These are phyloP conservation scores for Carterocephalus palaemon DNA, from an alignment of 2,888 invertebrate species.

Conservation along the genomic window DNA sequence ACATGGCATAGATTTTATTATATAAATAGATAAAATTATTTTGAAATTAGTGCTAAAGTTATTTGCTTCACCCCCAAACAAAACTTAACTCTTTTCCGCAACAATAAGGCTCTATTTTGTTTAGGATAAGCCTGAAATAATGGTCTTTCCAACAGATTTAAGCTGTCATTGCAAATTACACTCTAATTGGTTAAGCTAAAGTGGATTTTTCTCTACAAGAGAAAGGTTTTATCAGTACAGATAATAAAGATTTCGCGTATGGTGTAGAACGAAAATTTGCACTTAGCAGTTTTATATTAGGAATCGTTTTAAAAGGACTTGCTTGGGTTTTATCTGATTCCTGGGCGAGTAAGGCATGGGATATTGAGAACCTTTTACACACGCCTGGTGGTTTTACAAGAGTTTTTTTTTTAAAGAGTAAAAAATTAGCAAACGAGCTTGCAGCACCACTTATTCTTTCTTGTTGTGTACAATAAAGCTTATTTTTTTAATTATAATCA, in stretches of 20 bases:
- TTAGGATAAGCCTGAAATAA: neutral
- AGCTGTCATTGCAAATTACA: conserved; percentile 15
- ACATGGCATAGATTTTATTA: conserved; percentile 18
- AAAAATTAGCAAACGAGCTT: too few species aligned
- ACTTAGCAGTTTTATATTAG: conserved; percentile 22
- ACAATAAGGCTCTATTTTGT: neutral
- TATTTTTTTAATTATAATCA: too few species aligned
- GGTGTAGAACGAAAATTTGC: conserved; percentile 23
- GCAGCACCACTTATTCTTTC: too few species aligned
- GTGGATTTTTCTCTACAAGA: conserved; percentile 7
- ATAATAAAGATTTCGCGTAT: conserved; percentile 20
- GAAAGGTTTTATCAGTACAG: conserved; percentile 10
- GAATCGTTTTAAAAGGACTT: conserved; percentile 8
- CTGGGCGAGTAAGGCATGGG: conserved; percentile 4
- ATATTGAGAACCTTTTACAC: conserved; percentile 1
- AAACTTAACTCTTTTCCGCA: neutral
- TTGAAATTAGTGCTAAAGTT: conserved; percentile 22
- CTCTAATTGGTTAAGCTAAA: conserved; percentile 5
- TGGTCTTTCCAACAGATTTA: neutral
- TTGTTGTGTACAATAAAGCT: too few species aligned
- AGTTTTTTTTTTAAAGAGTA: too few species aligned
- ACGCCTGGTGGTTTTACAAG: too few species aligned
- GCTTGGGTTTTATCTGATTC: conserved; percentile 16
- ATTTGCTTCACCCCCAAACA: neutral
- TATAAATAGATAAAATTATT: conserved; percentile 24